Percentiles rank a stretch among this genome's conserved stretches.
phyloP scores from a whole-genome alignment of 2,888 invertebrate genomes.

The Lordiphosa fenestrarum region DNA sequence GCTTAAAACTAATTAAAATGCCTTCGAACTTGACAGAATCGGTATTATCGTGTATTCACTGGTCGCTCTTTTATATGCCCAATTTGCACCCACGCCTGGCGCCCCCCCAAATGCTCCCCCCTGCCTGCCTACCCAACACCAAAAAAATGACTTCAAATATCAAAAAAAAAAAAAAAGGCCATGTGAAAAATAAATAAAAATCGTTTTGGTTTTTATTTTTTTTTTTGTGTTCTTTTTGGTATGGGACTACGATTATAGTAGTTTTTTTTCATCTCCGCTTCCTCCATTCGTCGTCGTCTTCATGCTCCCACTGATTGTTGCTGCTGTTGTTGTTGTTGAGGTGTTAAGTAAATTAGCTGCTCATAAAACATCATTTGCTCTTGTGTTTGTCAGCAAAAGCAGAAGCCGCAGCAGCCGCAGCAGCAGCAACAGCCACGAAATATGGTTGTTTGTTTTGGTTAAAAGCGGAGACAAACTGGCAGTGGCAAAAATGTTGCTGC shows the following conservation, averaged over 20 bases:
- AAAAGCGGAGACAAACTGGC: conserved; percentile 70
- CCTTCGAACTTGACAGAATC: conserved; percentile 62
- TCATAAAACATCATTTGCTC: conserved; percentile 72
- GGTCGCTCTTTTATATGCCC: conserved; percentile 51
- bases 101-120: neutral
- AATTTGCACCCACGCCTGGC: conserved; percentile 66
- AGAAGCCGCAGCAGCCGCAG: conserved; percentile 34
- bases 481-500: conserved; percentile 34
- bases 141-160: conserved; percentile 28
- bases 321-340: conserved; percentile 49
- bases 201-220: conserved; percentile 34
- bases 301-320: conserved; percentile 9
- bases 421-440: conserved; percentile 28
- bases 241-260: conserved; percentile 52
- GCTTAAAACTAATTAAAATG: conserved; percentile 68
- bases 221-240: conserved; percentile 40
- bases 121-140: conserved; percentile 3
- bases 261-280: conserved; percentile 25
- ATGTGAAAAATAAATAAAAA: conserved; percentile 68
- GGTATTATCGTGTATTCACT: conserved; percentile 73
- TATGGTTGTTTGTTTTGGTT: conserved; percentile 45
- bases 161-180: conserved; percentile 42
- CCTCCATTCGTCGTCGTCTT: conserved; percentile 34
- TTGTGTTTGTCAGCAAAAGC: conserved; percentile 51
- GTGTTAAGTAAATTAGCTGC: conserved; percentile 76